These are phyloP conservation scores for Amphimedon queenslandica DNA, from an alignment of 37 sponge, comb jelly and placozoan genomes.

Conservation along the genomic window DNA sequence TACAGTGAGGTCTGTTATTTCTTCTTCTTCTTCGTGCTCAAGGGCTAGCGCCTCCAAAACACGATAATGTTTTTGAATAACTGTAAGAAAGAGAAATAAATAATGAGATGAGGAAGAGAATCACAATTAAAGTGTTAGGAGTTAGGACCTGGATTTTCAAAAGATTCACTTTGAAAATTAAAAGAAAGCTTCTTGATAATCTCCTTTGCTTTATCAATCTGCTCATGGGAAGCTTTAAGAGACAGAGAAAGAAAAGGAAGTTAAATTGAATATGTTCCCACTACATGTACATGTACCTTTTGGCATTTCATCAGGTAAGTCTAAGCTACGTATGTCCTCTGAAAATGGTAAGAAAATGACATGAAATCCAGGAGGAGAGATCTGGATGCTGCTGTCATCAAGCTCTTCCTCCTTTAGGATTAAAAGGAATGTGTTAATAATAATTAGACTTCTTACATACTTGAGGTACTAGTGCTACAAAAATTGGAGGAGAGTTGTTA, in stretches of 20 bases:
- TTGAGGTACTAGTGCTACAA: constrained; percentile 89
- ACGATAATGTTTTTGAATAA: constrained; percentile 81
- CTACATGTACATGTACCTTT: neutral
- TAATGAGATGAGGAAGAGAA: no score
- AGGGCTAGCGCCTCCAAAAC: constrained; percentile 86
- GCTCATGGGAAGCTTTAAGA: constrained; percentile 49
- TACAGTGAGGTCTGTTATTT: constrained; percentile 63
- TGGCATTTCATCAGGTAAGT: constrained; percentile 40
- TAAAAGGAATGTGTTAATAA: no score
- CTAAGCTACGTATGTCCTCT: constrained; percentile 76
- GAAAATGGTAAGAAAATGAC: constrained; percentile 78
- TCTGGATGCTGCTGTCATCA: constrained; percentile 67
- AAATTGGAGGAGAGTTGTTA: constrained; percentile 52
- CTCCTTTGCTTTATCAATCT: constrained; percentile 87
- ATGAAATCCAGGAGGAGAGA: constrained; percentile 86
- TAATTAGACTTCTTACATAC: no score
- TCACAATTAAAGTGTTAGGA: no score
- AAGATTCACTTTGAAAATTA: constrained; percentile 75
- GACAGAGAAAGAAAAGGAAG: no score
- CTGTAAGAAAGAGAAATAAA: no score
- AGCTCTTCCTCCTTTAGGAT: constrained; percentile 68
- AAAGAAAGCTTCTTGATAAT: constrained; percentile 81
- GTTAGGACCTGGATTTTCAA: constrained; percentile 89
- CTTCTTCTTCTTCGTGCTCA: constrained; percentile 75
- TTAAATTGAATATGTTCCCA: no score